Conservation (phyloP, 2,113 vertebrate genomes). For the Cromileptes altivelis region DNA sequence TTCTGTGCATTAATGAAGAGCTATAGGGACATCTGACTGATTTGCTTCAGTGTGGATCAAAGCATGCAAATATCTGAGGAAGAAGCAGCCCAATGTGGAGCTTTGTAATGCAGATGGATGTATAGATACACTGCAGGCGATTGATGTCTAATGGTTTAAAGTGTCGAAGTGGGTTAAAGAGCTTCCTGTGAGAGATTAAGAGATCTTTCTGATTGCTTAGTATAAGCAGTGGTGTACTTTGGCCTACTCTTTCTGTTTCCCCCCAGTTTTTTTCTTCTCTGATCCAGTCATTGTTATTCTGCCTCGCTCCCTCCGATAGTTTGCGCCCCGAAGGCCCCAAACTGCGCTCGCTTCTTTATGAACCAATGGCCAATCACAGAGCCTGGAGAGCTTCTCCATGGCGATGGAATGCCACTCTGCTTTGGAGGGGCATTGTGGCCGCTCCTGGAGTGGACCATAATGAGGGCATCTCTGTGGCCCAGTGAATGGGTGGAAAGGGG, state of each 20-base stretch:
- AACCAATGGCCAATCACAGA: slow-evolving; percentile 71
- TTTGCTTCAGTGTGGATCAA: slow-evolving; percentile 42
- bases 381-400: slow-evolving; percentile 75
- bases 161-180: slow-evolving; percentile 55
- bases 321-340: slow-evolving; percentile 62
- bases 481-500: slow-evolving; percentile 63
- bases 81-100: slow-evolving; percentile 9
- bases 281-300: slow-evolving; percentile 72
- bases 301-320: slow-evolving; percentile 49
- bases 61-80: slow-evolving; percentile 39
- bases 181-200: slow-evolving; percentile 53
- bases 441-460: slow-evolving; percentile 71
- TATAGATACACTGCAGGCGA: slow-evolving; percentile 26
- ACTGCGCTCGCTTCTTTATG: slow-evolving; percentile 73
- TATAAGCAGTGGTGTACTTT: slow-evolving; percentile 29
- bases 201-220: slow-evolving; percentile 49
- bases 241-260: slow-evolving; percentile 17
- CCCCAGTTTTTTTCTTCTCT: slow-evolving; percentile 17
- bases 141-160: slow-evolving; percentile 53
- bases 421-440: slow-evolving; percentile 72
- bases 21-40: slow-evolving; percentile 23
- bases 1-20: slow-evolving; percentile 9
- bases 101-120: slow-evolving; percentile 58
- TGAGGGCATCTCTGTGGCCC: slow-evolving; percentile 70
- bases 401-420: slow-evolving; percentile 80